Evolutionary conservation across 1,140 invertebrate genomes (phyloP).

Genomic region (Heliconius hewitsoni): DNA sequence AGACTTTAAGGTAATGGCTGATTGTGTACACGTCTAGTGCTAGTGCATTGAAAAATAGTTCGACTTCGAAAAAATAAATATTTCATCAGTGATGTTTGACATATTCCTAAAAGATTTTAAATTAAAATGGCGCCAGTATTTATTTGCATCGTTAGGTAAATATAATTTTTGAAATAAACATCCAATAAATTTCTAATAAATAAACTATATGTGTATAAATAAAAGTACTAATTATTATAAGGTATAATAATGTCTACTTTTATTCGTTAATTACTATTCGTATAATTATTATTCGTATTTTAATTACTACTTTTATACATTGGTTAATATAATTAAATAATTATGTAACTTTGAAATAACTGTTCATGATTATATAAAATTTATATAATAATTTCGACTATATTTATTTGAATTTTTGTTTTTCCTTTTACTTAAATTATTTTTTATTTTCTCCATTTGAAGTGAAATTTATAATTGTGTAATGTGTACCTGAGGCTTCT

Average conservation of each 20-base stretch:
- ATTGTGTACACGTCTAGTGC: constrained; percentile 48
- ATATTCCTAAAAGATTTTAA: constrained; percentile 55
- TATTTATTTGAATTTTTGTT: background rate
- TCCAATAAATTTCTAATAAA: background rate
- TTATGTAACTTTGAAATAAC: background rate
- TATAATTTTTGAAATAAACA: constrained; percentile 20
- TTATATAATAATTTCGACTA: background rate
- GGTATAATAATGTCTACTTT: background rate
- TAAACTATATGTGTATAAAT: too few species aligned
- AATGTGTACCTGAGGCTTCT: too few species aligned
- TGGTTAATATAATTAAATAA: too few species aligned
- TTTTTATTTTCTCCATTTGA: background rate
- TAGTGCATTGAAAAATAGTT: constrained; percentile 39
- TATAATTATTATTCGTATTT: background rate
- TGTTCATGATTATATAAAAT: background rate
- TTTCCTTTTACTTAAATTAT: background rate
- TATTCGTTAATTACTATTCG: constrained; percentile 10
- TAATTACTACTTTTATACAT: too few species aligned
- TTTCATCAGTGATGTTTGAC: constrained; percentile 56
- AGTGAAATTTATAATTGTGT: too few species aligned
- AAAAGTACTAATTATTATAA: too few species aligned
- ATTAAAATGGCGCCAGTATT: constrained; percentile 76
- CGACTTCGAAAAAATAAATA: constrained; percentile 28
- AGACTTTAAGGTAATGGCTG: constrained; percentile 58
- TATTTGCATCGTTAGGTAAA: constrained; percentile 72